Conservation (phyloP, 2,797 vertebrate genomes). For the Acanthis flammea region DNA sequence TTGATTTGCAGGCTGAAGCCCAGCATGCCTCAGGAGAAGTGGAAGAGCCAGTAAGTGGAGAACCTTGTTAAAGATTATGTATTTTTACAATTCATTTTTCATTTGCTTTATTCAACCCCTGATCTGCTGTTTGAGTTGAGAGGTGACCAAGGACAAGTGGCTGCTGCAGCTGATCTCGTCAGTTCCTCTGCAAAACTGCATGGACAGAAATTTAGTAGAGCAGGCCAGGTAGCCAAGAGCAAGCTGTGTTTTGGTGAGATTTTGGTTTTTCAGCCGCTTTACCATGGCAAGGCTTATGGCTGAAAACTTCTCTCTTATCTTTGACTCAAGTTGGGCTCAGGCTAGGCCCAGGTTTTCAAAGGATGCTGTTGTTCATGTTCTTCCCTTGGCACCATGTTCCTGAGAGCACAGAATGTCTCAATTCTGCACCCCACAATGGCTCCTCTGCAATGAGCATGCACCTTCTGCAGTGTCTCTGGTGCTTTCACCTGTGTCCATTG, state of each 20-base stretch:
- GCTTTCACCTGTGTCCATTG: background rate
- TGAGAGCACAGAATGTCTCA: background rate
- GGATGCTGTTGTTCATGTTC: background rate
- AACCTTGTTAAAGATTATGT: accelerated
- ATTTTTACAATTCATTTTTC: background rate
- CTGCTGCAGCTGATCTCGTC: background rate
- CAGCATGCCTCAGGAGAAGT: constrained; percentile 97
- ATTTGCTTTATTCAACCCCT: background rate
- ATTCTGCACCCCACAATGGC: accelerated
- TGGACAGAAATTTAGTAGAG: background rate
- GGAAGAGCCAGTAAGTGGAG: constrained; percentile 90
- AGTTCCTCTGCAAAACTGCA: background rate
- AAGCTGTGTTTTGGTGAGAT: background rate
- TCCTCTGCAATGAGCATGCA: background rate
- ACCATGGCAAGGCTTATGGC: background rate
- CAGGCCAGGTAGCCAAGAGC: background rate
- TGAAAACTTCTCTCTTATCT: background rate
- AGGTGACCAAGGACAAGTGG: background rate
- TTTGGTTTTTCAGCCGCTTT: background rate
- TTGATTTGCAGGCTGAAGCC: constrained; percentile 96
- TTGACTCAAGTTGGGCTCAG: background rate
- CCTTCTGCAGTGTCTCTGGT: background rate
- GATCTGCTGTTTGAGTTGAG: background rate
- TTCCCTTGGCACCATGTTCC: accelerated
- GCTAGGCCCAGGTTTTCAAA: background rate